Percentiles rank a stretch among this genome's conserved stretches.
These are phyloP conservation scores for Henricia sp. DNA, from an alignment of 53 echinoderm and acorn worm species.

Conservation along the genomic window DNA sequence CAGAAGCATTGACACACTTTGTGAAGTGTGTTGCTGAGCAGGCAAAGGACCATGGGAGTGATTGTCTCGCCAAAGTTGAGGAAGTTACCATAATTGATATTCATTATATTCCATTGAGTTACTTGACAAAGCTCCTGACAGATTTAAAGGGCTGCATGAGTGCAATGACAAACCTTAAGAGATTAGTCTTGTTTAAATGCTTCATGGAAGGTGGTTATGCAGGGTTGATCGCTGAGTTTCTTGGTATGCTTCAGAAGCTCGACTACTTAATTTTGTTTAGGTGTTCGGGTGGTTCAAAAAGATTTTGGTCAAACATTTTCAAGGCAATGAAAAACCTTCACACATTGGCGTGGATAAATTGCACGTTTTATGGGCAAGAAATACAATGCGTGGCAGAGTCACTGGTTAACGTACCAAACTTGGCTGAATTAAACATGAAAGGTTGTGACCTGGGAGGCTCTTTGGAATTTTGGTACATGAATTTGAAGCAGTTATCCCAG, in stretches of 20 bases:
- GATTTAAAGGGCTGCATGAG: no score
- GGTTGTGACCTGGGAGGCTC: slow-evolving; percentile 17
- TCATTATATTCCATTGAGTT: not conserved
- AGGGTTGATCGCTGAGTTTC: no score
- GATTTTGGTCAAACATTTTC: not conserved
- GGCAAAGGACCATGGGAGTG: not conserved
- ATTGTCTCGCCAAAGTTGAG: not conserved
- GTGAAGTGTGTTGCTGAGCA: not conserved
- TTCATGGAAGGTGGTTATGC: no score
- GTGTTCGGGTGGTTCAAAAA: not conserved
- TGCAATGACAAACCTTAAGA: slow-evolving; percentile 11
- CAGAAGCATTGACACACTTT: not conserved
- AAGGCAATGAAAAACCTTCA: not conserved
- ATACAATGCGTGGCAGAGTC: not conserved
- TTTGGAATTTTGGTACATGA: no score
- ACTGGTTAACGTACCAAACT: slow-evolving; percentile 1
- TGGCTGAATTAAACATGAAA: not conserved
- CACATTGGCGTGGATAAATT: slow-evolving; percentile 1
- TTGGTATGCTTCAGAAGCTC: no score
- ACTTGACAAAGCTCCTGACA: not conserved
- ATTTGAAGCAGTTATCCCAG: not conserved
- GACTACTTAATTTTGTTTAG: not conserved
- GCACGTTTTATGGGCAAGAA: not conserved
- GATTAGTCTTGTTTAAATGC: not conserved
- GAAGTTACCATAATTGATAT: no score